Evolutionary conservation across 2,888 invertebrate species (phyloP), one percentile per base, ranked within the genome.

Genomic region (Camponotus fellah): DNA sequence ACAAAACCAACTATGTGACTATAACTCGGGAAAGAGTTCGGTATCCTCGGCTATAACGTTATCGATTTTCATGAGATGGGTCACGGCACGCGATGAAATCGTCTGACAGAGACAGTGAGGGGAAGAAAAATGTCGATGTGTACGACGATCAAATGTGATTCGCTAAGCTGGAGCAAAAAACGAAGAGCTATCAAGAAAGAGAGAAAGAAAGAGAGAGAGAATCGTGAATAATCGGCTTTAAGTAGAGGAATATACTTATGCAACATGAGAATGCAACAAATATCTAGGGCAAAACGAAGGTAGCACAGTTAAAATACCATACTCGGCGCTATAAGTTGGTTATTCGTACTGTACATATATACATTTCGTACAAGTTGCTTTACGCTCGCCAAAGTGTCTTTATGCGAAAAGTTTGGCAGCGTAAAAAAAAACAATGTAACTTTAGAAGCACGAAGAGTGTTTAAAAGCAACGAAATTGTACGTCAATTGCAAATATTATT

Each of bases 51-150:
- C 86, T 75, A 66, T 81, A 81, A 84, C 46, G n/a, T 88, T 53
- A 91, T 92, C 90, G 89, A 90, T 90, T 89, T 90, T 85, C 86
- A 83, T 84, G 86, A 86, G 89, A 88, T 87, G 86, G 89, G 88
- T 90, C 87, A 87, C 84, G 86, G 85, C 85, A 46, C 64, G 80
- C 84, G 87, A 84, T 83, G 75, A 79, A 86, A 83, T 86, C 83
- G 85, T 53, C 53, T 77, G 62, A 49, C 53, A 66, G 56, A 58
- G 43, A 79, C 65, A 56, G 60, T 65, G 34, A 82, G 68, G 10
- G 49, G 58, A 46, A 40, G 60, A 65, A 69, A 66, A 49, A 69
- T 68, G 82, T 62, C 85, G 85, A 82, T 87, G 79, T 87, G 79
- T 62, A 34, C 46, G 26, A 53, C 82, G 89, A 89, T 89, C 87